Conservation (phyloP, 2,888 invertebrate genomes). For the Ophraella communa region DNA sequence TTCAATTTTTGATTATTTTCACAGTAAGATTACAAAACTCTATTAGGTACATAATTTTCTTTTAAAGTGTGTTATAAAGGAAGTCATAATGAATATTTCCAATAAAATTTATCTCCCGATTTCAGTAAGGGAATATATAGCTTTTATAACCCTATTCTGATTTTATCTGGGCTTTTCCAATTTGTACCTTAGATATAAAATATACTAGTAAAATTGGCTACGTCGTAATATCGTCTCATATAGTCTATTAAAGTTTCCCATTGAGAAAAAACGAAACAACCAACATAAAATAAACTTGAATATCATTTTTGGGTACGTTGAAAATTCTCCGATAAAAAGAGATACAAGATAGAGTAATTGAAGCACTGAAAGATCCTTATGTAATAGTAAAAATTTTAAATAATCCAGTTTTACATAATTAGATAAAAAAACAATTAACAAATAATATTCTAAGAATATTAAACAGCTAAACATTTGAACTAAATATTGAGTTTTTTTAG, state of each 20-base stretch:
- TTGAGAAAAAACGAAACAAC: constrained; percentile 7
- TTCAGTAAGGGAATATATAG: constrained; percentile 9
- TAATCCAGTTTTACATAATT: too few species aligned
- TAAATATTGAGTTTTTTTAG: too few species aligned
- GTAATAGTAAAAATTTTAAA: background rate
- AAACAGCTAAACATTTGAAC: too few species aligned
- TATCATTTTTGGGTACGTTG: constrained; percentile 1
- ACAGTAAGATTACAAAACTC: too few species aligned
- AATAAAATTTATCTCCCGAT: constrained; percentile 12
- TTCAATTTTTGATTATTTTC: too few species aligned
- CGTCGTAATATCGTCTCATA: background rate
- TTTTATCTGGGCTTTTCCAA: constrained; percentile 16
- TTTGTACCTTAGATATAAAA: constrained; percentile 19
- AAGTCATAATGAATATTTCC: constrained; percentile 3
- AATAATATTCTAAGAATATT: too few species aligned
- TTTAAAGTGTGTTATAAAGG: background rate
- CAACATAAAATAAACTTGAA: constrained; percentile 7
- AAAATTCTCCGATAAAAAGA: constrained; percentile 5
- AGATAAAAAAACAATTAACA: too few species aligned
- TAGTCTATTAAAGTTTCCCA: background rate
- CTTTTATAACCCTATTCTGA: constrained; percentile 13
- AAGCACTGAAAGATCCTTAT: background rate
- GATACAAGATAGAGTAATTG: constrained; percentile 14
- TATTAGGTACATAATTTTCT: background rate
- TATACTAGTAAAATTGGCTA: constrained; percentile 8